Percentiles rank a stretch among this genome's conserved stretches.
These are phyloP conservation scores for Synergus gifuensis DNA, from an alignment of 2,888 invertebrate genomes.

Conservation along the genomic window DNA sequence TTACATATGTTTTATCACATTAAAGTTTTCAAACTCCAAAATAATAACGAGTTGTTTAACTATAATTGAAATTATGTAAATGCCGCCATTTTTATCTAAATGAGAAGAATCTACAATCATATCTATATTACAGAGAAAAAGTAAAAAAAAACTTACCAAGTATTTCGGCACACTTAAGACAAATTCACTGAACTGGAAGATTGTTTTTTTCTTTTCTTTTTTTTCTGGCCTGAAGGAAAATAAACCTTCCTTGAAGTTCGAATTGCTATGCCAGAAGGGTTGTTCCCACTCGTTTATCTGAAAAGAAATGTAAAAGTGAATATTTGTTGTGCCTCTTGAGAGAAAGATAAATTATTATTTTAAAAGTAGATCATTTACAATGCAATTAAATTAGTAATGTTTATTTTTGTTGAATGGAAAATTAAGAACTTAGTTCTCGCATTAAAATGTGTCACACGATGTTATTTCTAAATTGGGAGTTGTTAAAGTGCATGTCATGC, in stretches of 20 bases:
- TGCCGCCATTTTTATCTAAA: neutral
- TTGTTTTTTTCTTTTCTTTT: constrained; percentile 12
- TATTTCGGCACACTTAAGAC: neutral
- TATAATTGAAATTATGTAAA: too few species aligned
- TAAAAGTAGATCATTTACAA: neutral
- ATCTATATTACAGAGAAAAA: neutral
- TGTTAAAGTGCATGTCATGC: neutral
- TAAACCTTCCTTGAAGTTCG: neutral
- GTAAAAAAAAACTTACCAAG: constrained; percentile 14
- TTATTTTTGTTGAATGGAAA: neutral
- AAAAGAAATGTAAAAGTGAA: constrained; percentile 15
- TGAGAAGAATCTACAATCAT: neutral
- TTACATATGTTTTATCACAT: neutral
- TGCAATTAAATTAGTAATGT: neutral
- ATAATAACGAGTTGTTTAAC: too few species aligned
- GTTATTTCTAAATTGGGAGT: neutral
- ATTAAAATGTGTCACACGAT: neutral
- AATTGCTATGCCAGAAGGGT: neutral
- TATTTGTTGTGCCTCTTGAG: neutral
- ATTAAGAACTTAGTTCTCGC: too few species aligned
- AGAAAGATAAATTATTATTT: neutral
- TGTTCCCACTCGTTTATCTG: constrained; percentile 14
- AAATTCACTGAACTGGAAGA: constrained; percentile 24
- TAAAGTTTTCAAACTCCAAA: neutral
- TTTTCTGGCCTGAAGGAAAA: constrained; percentile 18